Base-by-base conservation (phyloP, 2,113 vertebrate genomes). In the Eubucco bourcierii region DNA sequence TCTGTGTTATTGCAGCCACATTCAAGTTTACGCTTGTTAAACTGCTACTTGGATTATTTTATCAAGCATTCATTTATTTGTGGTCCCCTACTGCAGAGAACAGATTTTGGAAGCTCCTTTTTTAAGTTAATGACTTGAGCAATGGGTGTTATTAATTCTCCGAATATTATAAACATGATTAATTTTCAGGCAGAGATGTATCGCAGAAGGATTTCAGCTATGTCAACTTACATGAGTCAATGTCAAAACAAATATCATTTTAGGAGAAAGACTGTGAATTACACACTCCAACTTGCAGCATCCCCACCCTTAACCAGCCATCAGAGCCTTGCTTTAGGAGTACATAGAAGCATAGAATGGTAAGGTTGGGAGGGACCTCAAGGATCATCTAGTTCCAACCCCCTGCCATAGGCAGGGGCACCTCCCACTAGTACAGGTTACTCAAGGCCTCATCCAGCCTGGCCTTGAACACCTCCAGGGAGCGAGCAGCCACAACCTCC, bases 11-110 rank as follows among this genome's bases (percentile, higher is more conserved):
- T 98, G 98, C 98, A 97, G 98, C 97, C 97, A 98, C 98, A 98
- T 97, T 97, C 94, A 94, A 98, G 97, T 99, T 99, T 99, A 99
- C 98, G 99, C 99, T 99, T 99, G 99, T 99, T 99, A 99, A 99
- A 98, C 99, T 98, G 98, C 98, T 97, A 98, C 98, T 99, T 98
- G 98, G 99, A 98, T 99, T 99, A 99, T 99, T 99, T 99, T 99
- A 99, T 99, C 99, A 99, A 99, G 98, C 98, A 98, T 99, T 99
- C 98, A 98, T 99, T 99, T 98, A 98, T 98, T 98, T 97, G 97
- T 97, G 90, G 97, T 97, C 97, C 97, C 97, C 98, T 95, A 97
- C 97, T 97, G 98, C 96, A 93, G 94, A 95, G 96, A 98, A 96
- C 97, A 98, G 97, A 98, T 97, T 98, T 96, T 98, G 97, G 97